Evolutionary conservation across 2,888 invertebrate species (phyloP), one percentile per base, ranked within the genome.

Genomic region (Platycheirus albimanus): DNA sequence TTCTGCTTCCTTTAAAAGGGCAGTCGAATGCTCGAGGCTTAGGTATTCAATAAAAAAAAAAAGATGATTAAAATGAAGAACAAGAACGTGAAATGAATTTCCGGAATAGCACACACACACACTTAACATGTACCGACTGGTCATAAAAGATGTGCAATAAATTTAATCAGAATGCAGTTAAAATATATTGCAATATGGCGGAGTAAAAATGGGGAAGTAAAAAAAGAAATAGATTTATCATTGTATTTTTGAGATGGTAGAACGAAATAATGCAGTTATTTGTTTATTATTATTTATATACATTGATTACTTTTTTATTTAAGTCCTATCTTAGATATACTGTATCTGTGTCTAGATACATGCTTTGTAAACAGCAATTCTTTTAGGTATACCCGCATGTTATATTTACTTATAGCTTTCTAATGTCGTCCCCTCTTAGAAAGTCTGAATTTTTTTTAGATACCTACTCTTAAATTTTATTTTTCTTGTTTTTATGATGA

Each of bases 111-210:
- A 63, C 51, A 51, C 19, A 15, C 43, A 51, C 7, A n/a, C n/a
- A 1, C 2, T 41, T 6, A 5, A 41, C 4, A 6, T 11, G 6
- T n/a, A n/a, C n/a, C n/a, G n/a, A n/a, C n/a, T 15, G 3, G 11
- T 17, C 7, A 49, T n/a, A 13, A 24, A 5, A n/a, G 20, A 38
- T 52, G 49, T 61, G 24, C 38, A 78, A 56, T 69, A 63, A 69
- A 51, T 67, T 56, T 72, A 74, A 77, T 83, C 69, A 56, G 52
- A 56, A 58, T 17, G 45, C 67, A 63, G 77, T 81, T 63, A 76
- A 61, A 4, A 6, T 6, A 24, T 70, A 52, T 33, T 41, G 19
- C 41, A 38, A 43, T 4, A 43, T 41, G 41, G 5, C 2, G 19
- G 7, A 17, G 36, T 30, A 10, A 13, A 8, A 1, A 76, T 78